Evolutionary conservation across 2,113 vertebrate species (phyloP).

Genomic region (Syrrhaptes paradoxus): DNA sequence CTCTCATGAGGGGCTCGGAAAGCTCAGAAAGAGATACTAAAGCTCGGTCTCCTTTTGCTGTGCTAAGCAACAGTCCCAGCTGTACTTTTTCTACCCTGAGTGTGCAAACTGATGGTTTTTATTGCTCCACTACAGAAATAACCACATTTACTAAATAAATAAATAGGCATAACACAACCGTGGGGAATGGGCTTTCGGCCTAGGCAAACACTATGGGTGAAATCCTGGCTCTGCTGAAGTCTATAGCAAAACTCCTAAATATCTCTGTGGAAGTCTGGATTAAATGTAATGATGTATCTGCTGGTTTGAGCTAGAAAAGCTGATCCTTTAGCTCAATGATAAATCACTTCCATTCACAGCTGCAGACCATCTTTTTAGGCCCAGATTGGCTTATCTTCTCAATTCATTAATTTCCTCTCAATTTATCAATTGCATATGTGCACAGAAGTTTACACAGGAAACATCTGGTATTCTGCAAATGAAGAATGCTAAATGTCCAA

Average conservation of each 20-base stretch:
- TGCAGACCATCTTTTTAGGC: slow-evolving; percentile 12
- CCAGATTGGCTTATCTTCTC: slow-evolving; percentile 63
- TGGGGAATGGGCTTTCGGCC: slow-evolving; percentile 23
- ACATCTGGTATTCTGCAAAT: slow-evolving; percentile 50
- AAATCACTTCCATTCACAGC: slow-evolving; percentile 70
- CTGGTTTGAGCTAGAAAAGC: slow-evolving; percentile 61
- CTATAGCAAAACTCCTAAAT: slow-evolving; percentile 1
- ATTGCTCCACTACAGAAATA: slow-evolving; percentile 9
- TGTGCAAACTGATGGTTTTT: not conserved
- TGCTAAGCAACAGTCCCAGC: not conserved
- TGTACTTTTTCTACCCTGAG: not conserved
- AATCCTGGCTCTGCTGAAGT: slow-evolving; percentile 49
- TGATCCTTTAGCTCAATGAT: slow-evolving; percentile 64
- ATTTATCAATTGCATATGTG: slow-evolving; percentile 56
- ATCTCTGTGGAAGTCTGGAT: slow-evolving; percentile 60
- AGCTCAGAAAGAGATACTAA: not conserved
- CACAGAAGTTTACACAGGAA: slow-evolving; percentile 55
- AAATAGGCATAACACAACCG: not conserved
- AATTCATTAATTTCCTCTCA: slow-evolving; percentile 68
- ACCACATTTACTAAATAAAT: not conserved
- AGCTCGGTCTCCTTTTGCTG: not conserved
- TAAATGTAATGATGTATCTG: slow-evolving; percentile 56
- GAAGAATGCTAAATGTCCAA: slow-evolving; percentile 3
- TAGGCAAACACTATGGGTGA: slow-evolving; percentile 30
- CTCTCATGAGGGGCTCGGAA: not conserved